Percentiles rank a stretch among this genome's conserved stretches.
phyloP scores from a whole-genome alignment of 53 echinoderm and acorn worm genomes.

The Hippasteria phrygiana region DNA sequence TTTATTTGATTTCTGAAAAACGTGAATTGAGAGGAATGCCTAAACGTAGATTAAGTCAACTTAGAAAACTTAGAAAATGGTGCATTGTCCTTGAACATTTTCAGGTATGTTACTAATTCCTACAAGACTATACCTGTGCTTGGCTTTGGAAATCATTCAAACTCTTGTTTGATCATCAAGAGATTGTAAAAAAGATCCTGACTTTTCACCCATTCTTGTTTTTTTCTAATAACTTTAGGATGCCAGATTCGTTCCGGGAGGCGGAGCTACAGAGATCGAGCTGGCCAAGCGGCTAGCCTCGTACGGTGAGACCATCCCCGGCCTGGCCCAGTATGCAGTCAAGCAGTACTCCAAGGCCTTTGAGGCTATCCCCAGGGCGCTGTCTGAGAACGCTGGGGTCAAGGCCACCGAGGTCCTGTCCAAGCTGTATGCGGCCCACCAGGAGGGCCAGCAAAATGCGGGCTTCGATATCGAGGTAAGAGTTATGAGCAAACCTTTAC shows the following conservation, averaged over 20 bases:
- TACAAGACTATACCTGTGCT: too few species aligned
- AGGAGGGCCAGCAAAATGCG: conserved; percentile 86
- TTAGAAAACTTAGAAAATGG: too few species aligned
- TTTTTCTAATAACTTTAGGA: conserved; percentile 63
- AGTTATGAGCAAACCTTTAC: too few species aligned
- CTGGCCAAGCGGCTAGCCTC: conserved; percentile 88
- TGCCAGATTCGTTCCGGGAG: conserved; percentile 84
- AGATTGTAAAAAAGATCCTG: not conserved
- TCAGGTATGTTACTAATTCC: too few species aligned
- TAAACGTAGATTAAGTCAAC: too few species aligned
- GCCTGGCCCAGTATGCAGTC: conserved; percentile 94
- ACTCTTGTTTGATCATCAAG: too few species aligned
- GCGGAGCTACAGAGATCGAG: conserved; percentile 93
- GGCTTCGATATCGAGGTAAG: conserved; percentile 97
- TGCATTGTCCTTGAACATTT: too few species aligned
- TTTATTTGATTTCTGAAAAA: too few species aligned
- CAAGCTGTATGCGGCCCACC: conserved; percentile 95
- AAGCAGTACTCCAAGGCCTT: conserved; percentile 95
- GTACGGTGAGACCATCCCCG: conserved; percentile 95
- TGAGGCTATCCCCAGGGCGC: conserved; percentile 89
- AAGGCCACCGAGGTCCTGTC: conserved; percentile 95
- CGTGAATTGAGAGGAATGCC: too few species aligned
- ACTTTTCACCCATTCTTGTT: not conserved
- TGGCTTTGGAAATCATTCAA: too few species aligned
- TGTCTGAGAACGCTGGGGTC: conserved; percentile 96